Evolutionary conservation across 2,888 invertebrate species (phyloP), one percentile per base, ranked within the genome.

Genomic region (Caenorhabditis japonica): DNA sequence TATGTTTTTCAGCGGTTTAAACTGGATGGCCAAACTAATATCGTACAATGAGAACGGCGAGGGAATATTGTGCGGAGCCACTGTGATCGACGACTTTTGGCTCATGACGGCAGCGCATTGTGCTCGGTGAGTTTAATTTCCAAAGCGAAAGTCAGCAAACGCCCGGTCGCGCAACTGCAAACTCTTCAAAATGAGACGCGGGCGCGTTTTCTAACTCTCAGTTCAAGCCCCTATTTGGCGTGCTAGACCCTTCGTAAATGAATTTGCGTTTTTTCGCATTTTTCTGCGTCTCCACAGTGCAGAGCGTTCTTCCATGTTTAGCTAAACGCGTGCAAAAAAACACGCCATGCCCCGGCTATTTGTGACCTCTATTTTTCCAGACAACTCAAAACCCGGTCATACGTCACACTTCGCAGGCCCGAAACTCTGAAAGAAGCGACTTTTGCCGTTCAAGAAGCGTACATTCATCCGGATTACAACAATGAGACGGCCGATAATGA

Each of bases 81-180:
- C 80, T 19, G 76, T 77, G 3, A 19, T 80, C 33, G 77, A 80
- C 43, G 60, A 72, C 3, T 38, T 36, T 56, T 74, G 76, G 71
- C 39, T 77, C 12, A 15, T 80, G 21, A 80, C 80, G 1, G 80
- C 80, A 1, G 80, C 74, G n/a, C 80, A 80, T 70, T 80, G 80
- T 66, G 68, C 66, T 21, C 19, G 47, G 69, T 75, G 13, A 64
- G 44, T 27, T 23, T 39, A 2, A 39, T 13, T 12, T 21, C 7
- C 33, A 7, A 2, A 19, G 13, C 27, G n/a, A n/a, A n/a, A n/a
- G n/a, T n/a, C n/a, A n/a, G n/a, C n/a, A n/a, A n/a, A n/a, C n/a
- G n/a, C n/a, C n/a, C n/a, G n/a, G n/a, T n/a, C n/a, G n/a, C n/a
- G n/a, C n/a, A n/a, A n/a, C n/a, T n/a, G n/a, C n/a, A n/a, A n/a